Evolutionary conservation across 2,113 vertebrate species (phyloP), one percentile per base, ranked within the genome.

Genomic region (Esox niger): DNA sequence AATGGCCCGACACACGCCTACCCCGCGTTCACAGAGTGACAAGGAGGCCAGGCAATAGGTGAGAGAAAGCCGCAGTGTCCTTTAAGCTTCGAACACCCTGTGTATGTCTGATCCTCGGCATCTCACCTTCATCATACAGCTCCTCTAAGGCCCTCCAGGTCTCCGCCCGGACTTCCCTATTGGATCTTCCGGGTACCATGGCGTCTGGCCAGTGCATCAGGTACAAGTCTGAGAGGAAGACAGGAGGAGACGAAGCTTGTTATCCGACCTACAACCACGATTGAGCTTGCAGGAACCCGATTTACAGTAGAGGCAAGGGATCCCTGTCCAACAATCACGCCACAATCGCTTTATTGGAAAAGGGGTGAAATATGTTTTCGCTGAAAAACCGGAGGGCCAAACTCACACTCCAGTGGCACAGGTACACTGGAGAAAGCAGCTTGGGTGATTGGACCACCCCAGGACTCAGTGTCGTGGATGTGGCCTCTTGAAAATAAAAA

Each of bases 131-230:
- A 56, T 91, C 78, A 62, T 87, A 88, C 1, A 93, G 79, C 11
- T 95, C 90, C 66, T 91, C 91, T 68, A 92, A 68, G 0, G 86
- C 88, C 67, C 84, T 79, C 91, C 91, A 93, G 2, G 91, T 92
- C 72, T 93, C 91, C 21, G 87, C 90, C 78, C 90, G 83, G 54
- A 86, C 74, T 78, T 93, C 91, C 32, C 75, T 78, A 74, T 77
- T 90, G 66, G 86, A 91, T 76, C 82, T 78, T 35, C 83, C 79
- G 0, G 55, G 76, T 64, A 77, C 57, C 4, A 71, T 66, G 26
- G 86, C 72, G 75, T 79, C 87, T 31, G 94, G 91, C 89, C 91
- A 93, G 71, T 91, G 90, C 68, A 94, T 89, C 76, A 95, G 85
- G 82, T 89, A 94, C 77, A 95, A 82, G 87, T 94, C 94, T 94